Percentiles rank a stretch among this genome's conserved stretches.
Conservation (phyloP, 2,797 vertebrate genomes). For the Microcaecilia unicolor region DNA sequence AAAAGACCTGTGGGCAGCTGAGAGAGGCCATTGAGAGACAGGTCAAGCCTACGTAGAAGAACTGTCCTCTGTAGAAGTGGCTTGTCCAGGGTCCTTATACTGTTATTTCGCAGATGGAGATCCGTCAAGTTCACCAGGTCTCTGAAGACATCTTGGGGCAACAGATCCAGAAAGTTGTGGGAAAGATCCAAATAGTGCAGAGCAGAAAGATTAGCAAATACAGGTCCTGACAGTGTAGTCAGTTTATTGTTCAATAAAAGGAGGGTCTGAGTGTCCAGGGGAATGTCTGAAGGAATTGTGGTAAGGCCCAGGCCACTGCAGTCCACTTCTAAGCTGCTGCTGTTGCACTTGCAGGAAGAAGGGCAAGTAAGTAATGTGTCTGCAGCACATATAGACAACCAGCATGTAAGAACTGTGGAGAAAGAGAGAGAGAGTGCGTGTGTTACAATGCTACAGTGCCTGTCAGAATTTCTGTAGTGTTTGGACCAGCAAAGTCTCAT, state of each 20-base stretch:
- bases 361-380: conserved; percentile 70
- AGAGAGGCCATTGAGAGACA: conserved; percentile 87
- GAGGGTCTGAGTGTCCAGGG: conserved; percentile 74
- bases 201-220: conserved; percentile 82
- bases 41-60: conserved; percentile 76
- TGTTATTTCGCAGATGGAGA: conserved; percentile 89
- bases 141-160: conserved; percentile 76
- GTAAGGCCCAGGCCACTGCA: conserved; percentile 81
- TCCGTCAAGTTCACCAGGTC: conserved; percentile 83
- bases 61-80: conserved; percentile 72
- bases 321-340: conserved; percentile 73
- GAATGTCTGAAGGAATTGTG: conserved; percentile 74
- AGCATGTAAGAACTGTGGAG: conserved; percentile 70
- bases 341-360: conserved; percentile 77
- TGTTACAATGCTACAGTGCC: conserved; percentile 1
- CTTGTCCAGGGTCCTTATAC: conserved; percentile 80
- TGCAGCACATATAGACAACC: conserved; percentile 57
- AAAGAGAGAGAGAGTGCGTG: conserved; percentile 8
- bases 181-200: conserved; percentile 90
- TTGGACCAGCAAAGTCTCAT: no score
- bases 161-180: conserved; percentile 93
- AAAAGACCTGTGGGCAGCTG: conserved; percentile 78
- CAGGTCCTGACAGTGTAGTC: conserved; percentile 63
- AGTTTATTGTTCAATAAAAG: conserved; percentile 92
- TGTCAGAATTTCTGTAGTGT: no score